These are phyloP conservation scores for Steinernema scapterisci DNA, from an alignment of 2,888 invertebrate genomes.

Conservation along the genomic window DNA sequence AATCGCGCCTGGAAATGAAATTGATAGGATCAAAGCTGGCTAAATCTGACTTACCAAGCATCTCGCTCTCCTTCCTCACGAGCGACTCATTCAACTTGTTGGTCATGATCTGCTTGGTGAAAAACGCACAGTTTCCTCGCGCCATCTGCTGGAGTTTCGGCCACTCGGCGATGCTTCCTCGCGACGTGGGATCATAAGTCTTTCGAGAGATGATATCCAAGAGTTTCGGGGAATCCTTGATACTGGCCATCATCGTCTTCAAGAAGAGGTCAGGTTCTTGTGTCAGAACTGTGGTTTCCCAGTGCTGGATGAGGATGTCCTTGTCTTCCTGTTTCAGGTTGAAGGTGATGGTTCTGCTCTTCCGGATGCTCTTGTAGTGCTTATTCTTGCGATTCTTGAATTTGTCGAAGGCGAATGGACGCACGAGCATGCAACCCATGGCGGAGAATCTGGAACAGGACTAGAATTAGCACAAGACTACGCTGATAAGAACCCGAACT, in stretches of 20 bases:
- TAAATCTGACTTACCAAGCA: background rate
- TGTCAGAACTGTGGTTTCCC: background rate
- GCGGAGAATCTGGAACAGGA: no score
- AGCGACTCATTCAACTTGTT: background rate
- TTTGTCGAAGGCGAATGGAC: background rate
- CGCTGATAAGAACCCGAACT: no score
- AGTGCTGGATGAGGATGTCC: background rate
- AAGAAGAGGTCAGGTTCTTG: conserved; percentile 23
- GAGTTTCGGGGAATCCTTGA: conserved; percentile 17
- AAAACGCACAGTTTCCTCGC: background rate
- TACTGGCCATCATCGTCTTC: conserved; percentile 3
- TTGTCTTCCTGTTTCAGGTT: background rate
- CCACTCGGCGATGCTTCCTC: conserved; percentile 8
- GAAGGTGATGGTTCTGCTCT: background rate
- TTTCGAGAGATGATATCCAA: conserved; percentile 1
- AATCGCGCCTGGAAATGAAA: background rate
- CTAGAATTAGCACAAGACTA: no score
- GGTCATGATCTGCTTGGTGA: background rate
- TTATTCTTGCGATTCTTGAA: background rate
- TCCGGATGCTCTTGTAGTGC: background rate
- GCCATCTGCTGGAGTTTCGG: conserved; percentile 7
- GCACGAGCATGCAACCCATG: background rate
- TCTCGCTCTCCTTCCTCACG: conserved; percentile 2
- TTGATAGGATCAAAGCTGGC: background rate
- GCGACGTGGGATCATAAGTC: background rate